Base-by-base conservation (phyloP, 2,888 invertebrate genomes). In the Dichetophora obliterata region DNA sequence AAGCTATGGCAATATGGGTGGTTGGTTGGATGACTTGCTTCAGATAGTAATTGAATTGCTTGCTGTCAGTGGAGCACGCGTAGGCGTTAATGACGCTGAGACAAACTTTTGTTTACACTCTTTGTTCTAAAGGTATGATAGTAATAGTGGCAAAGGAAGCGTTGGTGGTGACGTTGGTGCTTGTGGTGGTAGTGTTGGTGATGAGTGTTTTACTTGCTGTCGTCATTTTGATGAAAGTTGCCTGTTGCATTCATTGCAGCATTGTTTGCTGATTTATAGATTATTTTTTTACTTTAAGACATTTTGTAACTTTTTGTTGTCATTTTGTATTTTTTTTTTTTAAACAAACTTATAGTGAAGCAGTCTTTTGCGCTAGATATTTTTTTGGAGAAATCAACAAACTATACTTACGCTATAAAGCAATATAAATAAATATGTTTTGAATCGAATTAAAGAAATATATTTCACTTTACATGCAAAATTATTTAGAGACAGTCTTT, bases 11-110 rank as follows among this genome's bases (percentile, higher is more conserved):
- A 5, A 54, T 43, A 14, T 43, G 43, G 43, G 43, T 43, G 19
- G 9, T 19, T 9, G 19, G 69, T 57, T 24, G 57, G 6, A 3
- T 43, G 43, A 5, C 5, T n/a, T 63, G 63, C 63, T 68, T 48
- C 11, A n/a, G n/a, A n/a, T n/a, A 11, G 61, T 68, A 50, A 50
- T 68, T 68, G 68, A 68, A 68, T 69, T 70, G 68, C 68, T 27
- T n/a, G 54, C 52, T 37, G 50, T 37, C 27, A 14, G 48, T 22
- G 16, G 24, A 16, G 52, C 16, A 14, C 16, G 37, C 31, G 74
- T 66, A 54, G 73, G 74, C 74, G 74, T 74, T 74, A 74, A 74
- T 74, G 74, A 74, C 66, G 74, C 74, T 54, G 16, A 48, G 63
- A 50, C 6, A 34, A 54, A 19, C n/a, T 24, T 37, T 24, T 66